Evolutionary conservation across 1,140 invertebrate species (phyloP).

Genomic region (Neodiprion virginianus): DNA sequence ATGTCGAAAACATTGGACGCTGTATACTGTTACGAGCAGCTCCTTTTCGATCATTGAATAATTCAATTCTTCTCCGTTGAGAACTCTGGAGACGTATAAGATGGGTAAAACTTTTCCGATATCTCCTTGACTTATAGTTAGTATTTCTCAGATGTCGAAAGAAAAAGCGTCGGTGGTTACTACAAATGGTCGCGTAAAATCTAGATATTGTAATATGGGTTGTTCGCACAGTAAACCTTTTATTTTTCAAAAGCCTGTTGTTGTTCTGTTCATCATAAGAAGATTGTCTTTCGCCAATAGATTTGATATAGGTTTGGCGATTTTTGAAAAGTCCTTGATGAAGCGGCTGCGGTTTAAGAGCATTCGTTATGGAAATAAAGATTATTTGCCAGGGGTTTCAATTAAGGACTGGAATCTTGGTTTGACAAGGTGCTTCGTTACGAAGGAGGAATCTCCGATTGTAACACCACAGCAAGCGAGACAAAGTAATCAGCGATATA

Average conservation of each 20-base stretch:
- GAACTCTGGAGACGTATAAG: conserved; percentile 36
- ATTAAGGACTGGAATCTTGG: no score
- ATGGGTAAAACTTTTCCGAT: conserved; percentile 20
- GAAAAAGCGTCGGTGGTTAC: conserved; percentile 22
- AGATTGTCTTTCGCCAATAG: conserved; percentile 15
- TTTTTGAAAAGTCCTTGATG: conserved; percentile 36
- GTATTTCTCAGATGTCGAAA: conserved; percentile 24
- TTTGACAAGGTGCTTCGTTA: no score
- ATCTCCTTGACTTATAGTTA: conserved; percentile 16
- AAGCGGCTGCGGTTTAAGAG: conserved; percentile 25
- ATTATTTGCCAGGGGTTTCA: no score
- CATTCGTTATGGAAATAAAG: no score
- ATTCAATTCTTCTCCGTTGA: conserved; percentile 34
- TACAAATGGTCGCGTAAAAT: conserved; percentile 12
- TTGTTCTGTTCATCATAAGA: conserved; percentile 31
- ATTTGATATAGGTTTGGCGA: conserved; percentile 36
- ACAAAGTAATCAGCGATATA: no score
- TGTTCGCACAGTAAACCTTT: conserved; percentile 25
- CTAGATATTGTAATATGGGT: background rate
- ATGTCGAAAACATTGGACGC: conserved; percentile 18
- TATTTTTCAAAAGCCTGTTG: conserved; percentile 28
- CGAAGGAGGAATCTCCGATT: no score
- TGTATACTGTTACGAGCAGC: conserved; percentile 13
- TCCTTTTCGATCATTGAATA: conserved; percentile 51
- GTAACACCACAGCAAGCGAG: no score